phyloP scores from a whole-genome alignment of 92 coral and sea anemone species.

The Chrysogorgia sp. region DNA sequence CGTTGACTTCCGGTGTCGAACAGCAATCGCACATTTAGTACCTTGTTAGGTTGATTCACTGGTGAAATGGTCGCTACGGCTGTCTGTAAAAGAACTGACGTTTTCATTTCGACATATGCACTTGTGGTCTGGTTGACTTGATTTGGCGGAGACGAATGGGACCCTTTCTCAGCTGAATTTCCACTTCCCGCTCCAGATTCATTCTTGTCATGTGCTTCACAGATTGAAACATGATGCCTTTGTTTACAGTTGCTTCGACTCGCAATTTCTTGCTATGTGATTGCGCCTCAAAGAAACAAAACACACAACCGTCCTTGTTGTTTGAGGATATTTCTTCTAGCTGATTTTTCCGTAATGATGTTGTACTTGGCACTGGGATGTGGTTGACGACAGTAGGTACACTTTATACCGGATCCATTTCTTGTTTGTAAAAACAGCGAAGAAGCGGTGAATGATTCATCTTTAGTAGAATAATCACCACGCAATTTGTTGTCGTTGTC shows the following conservation, averaged over 20 bases:
- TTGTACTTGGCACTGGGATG: neutral
- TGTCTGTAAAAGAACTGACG: too few species aligned
- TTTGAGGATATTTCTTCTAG: neutral
- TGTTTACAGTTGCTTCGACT: neutral
- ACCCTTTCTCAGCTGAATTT: too few species aligned
- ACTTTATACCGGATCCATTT: too few species aligned
- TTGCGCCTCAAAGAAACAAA: neutral
- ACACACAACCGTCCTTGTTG: neutral
- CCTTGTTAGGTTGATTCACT: too few species aligned
- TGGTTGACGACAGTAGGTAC: neutral
- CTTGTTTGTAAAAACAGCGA: neutral
- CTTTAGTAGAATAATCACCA: neutral
- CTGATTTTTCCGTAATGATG: neutral
- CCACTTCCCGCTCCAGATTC: too few species aligned
- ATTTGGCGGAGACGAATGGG: too few species aligned
- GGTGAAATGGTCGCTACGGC: too few species aligned
- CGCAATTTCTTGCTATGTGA: conserved; percentile 3
- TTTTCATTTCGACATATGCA: too few species aligned
- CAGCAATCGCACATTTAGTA: neutral
- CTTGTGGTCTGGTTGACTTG: too few species aligned
- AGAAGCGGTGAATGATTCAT: neutral
- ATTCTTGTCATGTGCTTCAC: neutral
- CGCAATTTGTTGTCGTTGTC: neutral
- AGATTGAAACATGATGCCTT: neutral
- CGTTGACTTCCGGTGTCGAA: conserved; percentile 29